Conservation (phyloP, 2,797 vertebrate species). For the Thamnophis elegans region DNA sequence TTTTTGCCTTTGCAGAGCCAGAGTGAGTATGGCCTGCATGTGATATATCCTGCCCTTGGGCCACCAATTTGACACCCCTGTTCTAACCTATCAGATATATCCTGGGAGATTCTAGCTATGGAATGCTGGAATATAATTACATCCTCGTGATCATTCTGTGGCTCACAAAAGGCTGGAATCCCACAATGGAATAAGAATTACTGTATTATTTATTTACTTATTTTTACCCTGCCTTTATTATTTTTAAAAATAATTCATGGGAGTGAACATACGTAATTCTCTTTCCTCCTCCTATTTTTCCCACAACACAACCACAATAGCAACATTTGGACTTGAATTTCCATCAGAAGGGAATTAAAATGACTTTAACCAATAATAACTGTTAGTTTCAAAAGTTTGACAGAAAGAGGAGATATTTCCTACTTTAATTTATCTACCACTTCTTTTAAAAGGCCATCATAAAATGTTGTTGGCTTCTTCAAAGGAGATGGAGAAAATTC, state of each 20-base stretch:
- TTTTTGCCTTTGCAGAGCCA: too few species aligned
- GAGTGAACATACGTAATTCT: not conserved
- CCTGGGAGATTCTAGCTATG: not conserved
- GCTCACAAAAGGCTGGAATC: not conserved
- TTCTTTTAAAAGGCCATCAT: slow-evolving; percentile 32
- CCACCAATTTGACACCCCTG: too few species aligned
- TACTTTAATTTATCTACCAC: not conserved
- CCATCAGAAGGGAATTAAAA: not conserved
- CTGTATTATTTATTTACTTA: not conserved
- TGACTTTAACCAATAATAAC: not conserved
- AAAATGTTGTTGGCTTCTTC: slow-evolving; percentile 29
- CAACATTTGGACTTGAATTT: not conserved
- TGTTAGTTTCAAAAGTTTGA: not conserved
- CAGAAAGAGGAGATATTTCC: not conserved
- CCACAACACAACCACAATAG: not conserved
- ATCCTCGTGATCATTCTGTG: not conserved
- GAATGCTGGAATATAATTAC: not conserved
- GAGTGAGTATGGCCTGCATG: too few species aligned
- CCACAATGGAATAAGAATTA: not conserved
- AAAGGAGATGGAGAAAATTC: slow-evolving; percentile 50
- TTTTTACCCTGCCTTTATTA: not conserved
- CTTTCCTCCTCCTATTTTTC: not conserved
- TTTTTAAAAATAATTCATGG: not conserved
- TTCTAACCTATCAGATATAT: not conserved
- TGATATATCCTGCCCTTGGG: too few species aligned